Evolutionary conservation across 2,113 vertebrate species (phyloP).

Genomic region (Albula goreensis): DNA sequence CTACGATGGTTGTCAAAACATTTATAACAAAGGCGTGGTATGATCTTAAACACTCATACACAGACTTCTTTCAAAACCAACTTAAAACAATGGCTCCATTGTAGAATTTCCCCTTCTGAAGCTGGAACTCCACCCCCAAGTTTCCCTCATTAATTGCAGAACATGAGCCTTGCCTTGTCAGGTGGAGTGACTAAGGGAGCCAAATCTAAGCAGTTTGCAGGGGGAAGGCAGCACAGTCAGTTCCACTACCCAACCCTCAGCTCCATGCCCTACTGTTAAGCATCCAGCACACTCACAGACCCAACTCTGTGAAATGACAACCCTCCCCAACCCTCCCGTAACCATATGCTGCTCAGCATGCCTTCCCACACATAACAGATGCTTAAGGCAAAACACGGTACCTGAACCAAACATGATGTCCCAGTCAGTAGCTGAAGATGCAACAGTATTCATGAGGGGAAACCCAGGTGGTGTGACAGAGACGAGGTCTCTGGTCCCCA

Average conservation of each 20-base stretch:
- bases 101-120: neutral
- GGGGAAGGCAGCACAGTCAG: neutral
- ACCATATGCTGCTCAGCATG: neutral
- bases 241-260: neutral
- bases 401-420: conserved; percentile 2
- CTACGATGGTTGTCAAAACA: neutral
- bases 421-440: neutral
- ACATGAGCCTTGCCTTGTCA: neutral
- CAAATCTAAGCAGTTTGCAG: neutral
- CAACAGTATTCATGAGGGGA: neutral
- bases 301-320: neutral
- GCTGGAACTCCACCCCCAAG: neutral
- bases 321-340: neutral
- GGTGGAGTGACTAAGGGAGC: neutral
- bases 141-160: conserved; percentile 2
- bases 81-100: neutral
- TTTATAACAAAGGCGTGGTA: neutral
- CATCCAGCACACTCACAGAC: neutral
- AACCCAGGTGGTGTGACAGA: conserved; percentile 8
- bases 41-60: neutral
- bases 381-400: conserved; percentile 6
- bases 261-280: neutral
- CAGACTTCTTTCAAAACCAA: neutral
- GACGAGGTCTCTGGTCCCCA: neutral
- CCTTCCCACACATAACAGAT: conserved; percentile 4